phyloP scores from a whole-genome alignment of 1,140 invertebrate genomes.

The Trichogramma pretiosum region DNA sequence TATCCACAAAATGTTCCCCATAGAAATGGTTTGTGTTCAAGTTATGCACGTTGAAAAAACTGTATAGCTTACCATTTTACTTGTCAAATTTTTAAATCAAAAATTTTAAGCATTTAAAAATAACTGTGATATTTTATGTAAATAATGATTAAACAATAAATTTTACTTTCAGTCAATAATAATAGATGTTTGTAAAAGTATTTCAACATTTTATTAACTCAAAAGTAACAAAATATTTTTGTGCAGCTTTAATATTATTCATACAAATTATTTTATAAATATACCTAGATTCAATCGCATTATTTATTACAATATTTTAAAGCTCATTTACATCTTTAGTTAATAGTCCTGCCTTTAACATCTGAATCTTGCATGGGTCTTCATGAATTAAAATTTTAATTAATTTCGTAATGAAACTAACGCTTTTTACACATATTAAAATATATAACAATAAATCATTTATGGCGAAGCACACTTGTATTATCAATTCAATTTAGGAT shows the following conservation, averaged over 20 bases:
- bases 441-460: background rate
- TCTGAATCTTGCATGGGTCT: no score
- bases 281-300: no score
- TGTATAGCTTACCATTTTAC: background rate
- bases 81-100: background rate
- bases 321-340: background rate
- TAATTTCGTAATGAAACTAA: conserved; percentile 12
- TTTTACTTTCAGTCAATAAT: no score
- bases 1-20: no score
- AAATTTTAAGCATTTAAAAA: background rate
- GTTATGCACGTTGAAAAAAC: no score
- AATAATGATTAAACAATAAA: no score
- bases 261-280: background rate
- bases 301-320: no score
- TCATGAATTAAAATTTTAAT: background rate
- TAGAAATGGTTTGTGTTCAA: no score
- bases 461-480: conserved; percentile 5
- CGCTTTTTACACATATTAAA: conserved; percentile 8
- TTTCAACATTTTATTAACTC: conserved; percentile 3
- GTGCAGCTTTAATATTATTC: no score
- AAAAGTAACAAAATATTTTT: conserved; percentile 10
- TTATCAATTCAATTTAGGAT: no score
- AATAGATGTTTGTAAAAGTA: background rate
- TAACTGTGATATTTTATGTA: background rate
- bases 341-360: no score